phyloP scores from a whole-genome alignment of 2,888 invertebrate genomes.

The Choreutis nemorana region DNA sequence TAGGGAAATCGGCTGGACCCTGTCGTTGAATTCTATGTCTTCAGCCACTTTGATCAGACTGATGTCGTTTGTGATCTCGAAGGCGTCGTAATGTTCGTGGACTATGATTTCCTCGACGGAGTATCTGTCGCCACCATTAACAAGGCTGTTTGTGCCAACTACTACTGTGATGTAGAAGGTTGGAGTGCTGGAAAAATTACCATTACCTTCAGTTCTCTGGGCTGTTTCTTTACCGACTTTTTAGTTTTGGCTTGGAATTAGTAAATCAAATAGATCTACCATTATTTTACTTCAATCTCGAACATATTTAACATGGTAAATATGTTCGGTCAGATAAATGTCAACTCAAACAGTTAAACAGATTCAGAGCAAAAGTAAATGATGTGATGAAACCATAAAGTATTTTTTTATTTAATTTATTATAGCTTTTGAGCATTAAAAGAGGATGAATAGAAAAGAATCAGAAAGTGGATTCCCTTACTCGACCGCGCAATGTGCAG shows the following conservation, averaged over 20 bases:
- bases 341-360: no score
- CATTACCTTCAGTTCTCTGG: not conserved
- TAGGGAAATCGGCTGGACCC: conserved; percentile 35
- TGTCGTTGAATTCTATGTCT: conserved; percentile 31
- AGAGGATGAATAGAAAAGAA: no score
- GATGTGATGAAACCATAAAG: no score
- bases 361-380: no score
- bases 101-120: conserved; percentile 31
- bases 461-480: conserved; percentile 18
- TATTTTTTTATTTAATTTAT: no score
- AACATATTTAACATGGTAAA: no score
- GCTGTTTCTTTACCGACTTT: no score
- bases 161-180: conserved; percentile 26
- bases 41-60: conserved; percentile 36
- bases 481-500: conserved; percentile 54
- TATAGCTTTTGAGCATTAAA: no score
- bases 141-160: conserved; percentile 53
- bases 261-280: no score
- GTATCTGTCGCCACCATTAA: conserved; percentile 41
- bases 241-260: no score
- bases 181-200: conserved; percentile 13
- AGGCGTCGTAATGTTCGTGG: conserved; percentile 43
- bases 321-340: no score
- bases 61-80: conserved; percentile 43
- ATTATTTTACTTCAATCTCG: no score